phyloP scores from a whole-genome alignment of 2,888 invertebrate species.

The Beris morrisii region DNA sequence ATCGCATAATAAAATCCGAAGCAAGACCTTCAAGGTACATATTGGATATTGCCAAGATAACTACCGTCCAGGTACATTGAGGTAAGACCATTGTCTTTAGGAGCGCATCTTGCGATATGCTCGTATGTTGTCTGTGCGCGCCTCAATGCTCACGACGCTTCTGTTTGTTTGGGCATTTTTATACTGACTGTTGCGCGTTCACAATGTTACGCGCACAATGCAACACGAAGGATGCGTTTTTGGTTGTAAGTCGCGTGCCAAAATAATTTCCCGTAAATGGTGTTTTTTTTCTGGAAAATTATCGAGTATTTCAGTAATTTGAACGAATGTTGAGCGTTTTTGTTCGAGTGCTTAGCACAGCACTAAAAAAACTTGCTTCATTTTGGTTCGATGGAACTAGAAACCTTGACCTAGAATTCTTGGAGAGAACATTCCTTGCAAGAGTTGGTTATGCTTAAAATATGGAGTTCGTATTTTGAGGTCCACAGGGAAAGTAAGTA shows the following conservation, averaged over 20 bases:
- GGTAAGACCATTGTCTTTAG: slow-evolving; percentile 16
- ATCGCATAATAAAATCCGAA: slow-evolving; percentile 28
- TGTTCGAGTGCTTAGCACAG: neutral
- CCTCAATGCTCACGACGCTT: slow-evolving; percentile 23
- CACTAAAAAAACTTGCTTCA: too few species aligned
- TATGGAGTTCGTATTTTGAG: too few species aligned
- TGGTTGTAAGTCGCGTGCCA: slow-evolving; percentile 18
- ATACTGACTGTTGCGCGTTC: slow-evolving; percentile 1
- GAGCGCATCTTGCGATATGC: neutral
- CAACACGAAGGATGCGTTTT: neutral
- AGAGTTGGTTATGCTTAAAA: too few species aligned
- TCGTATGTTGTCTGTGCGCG: slow-evolving; percentile 6
- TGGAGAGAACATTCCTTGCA: too few species aligned
- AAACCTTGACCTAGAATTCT: too few species aligned
- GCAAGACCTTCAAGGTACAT: slow-evolving; percentile 12
- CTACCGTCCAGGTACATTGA: slow-evolving; percentile 10
- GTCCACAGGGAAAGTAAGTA: too few species aligned
- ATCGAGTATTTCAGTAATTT: neutral
- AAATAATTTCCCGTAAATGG: slow-evolving; percentile 3
- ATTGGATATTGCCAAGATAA: too few species aligned
- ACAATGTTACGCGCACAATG: too few species aligned
- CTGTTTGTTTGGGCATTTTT: slow-evolving; percentile 20
- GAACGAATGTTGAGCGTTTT: neutral
- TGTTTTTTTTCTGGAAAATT: neutral
- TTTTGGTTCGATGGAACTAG: too few species aligned